Percentiles rank a stretch among this genome's conserved stretches.
Evolutionary conservation across 2,113 vertebrate species (phyloP).

Genomic region (Suncus etruscus): DNA sequence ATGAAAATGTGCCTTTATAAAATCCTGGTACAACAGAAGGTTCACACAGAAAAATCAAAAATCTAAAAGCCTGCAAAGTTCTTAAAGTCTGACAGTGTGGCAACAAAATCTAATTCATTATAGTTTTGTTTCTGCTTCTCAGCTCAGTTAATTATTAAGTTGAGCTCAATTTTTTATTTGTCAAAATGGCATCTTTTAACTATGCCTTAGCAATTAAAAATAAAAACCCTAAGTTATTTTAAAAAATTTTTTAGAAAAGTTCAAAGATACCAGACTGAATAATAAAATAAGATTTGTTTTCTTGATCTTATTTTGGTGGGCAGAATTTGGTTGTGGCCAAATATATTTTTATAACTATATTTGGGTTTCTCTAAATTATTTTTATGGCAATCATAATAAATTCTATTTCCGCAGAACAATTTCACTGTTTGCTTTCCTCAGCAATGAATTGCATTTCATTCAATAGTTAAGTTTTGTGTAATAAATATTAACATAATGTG

Average conservation of each 20-base stretch:
- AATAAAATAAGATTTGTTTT: slow-evolving; percentile 25
- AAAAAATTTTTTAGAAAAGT: neutral
- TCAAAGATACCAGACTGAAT: neutral
- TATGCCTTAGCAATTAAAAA: slow-evolving; percentile 10
- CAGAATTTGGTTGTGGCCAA: neutral
- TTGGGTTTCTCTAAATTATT: neutral
- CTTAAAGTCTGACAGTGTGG: neutral
- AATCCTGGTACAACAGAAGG: neutral
- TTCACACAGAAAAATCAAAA: slow-evolving; percentile 56
- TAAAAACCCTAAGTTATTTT: neutral
- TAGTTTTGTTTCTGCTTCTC: slow-evolving; percentile 11
- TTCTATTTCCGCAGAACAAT: slow-evolving; percentile 22
- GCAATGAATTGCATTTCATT: slow-evolving; percentile 41
- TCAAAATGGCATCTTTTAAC: slow-evolving; percentile 27
- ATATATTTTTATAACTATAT: neutral
- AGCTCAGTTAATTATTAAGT: neutral
- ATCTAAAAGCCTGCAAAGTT: slow-evolving; percentile 2
- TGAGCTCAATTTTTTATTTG: slow-evolving; percentile 33
- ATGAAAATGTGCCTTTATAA: slow-evolving; percentile 19
- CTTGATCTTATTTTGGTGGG: neutral
- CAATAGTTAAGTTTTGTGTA: slow-evolving; percentile 81
- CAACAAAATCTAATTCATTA: slow-evolving; percentile 58
- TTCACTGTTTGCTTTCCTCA: slow-evolving; percentile 57
- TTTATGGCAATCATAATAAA: slow-evolving; percentile 39
- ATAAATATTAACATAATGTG: slow-evolving; percentile 83